A percentile compares a stretch with the other conserved stretches of the same genome.
Evolutionary conservation across 2,797 vertebrate species (phyloP).

Genomic region (Sebastolobus alascanus): DNA sequence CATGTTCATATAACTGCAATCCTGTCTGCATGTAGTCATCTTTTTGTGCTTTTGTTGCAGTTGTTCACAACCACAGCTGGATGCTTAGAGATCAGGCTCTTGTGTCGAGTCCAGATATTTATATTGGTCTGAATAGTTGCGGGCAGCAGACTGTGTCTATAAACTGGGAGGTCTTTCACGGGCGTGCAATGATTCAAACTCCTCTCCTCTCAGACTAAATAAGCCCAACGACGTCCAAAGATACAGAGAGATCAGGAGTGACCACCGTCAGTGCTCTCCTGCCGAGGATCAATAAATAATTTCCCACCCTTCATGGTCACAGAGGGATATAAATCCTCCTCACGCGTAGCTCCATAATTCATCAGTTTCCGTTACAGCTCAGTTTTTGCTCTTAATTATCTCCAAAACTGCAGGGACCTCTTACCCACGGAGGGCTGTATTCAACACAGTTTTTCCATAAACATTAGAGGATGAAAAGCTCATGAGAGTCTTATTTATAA

Average conservation of each 20-base stretch:
- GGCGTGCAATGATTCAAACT: constrained; percentile 44
- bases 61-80: constrained; percentile 35
- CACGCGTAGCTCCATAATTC: constrained; percentile 50
- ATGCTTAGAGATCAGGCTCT: constrained; percentile 10
- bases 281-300: constrained; percentile 73
- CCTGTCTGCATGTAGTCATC: background rate
- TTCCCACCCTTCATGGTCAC: constrained; percentile 57
- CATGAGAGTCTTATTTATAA: background rate
- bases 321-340: constrained; percentile 48
- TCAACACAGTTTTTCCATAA: constrained; percentile 5
- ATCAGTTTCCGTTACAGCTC: constrained; percentile 38
- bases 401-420: constrained; percentile 27
- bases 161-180: constrained; percentile 40
- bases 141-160: constrained; percentile 27
- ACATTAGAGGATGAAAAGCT: constrained; percentile 1
- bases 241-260: constrained; percentile 34
- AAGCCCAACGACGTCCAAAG: constrained; percentile 31
- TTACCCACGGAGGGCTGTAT: background rate
- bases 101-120: constrained; percentile 4
- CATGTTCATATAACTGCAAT: background rate
- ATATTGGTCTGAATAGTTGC: background rate
- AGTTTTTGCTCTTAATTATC: constrained; percentile 47
- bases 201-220: constrained; percentile 30
- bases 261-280: constrained; percentile 44
- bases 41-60: constrained; percentile 26